A percentile compares a stretch with the other conserved stretches of the same genome.
phyloP scores from a whole-genome alignment of 2,113 vertebrate genomes.

The Anoplopoma fimbria region DNA sequence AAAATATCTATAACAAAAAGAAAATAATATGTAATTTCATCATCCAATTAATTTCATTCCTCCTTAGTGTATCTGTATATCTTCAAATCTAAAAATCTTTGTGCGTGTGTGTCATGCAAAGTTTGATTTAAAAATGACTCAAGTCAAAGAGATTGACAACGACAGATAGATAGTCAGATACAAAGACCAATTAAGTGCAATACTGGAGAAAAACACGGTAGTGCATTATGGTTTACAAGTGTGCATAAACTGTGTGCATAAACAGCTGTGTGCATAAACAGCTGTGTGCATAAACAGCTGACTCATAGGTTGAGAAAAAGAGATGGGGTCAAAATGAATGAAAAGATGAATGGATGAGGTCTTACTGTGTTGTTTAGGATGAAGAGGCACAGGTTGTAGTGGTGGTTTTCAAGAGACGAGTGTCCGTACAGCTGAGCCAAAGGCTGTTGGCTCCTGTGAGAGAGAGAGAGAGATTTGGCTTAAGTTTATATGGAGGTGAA shows the following conservation, averaged over 20 bases:
- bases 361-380: slow-evolving; percentile 93
- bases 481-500: too few species aligned
- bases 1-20: not conserved
- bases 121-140: not conserved
- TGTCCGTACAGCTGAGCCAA: slow-evolving; percentile 93
- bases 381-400: slow-evolving; percentile 95
- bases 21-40: not conserved
- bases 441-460: slow-evolving; percentile 89
- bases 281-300: not conserved
- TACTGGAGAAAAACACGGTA: not conserved
- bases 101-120: not conserved
- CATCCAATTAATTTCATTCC: not conserved
- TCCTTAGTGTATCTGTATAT: not conserved
- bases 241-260: too few species aligned
- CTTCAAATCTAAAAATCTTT: not conserved
- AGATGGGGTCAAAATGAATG: not conserved
- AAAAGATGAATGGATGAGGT: not conserved
- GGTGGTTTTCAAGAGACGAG: slow-evolving; percentile 93
- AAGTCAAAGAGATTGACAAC: not conserved
- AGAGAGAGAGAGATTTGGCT: slow-evolving; percentile 14
- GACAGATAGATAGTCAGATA: not conserved
- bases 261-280: too few species aligned
- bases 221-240: not conserved
- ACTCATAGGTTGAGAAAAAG: not conserved
- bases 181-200: too few species aligned